Evolutionary conservation across 1,140 invertebrate genomes (phyloP).

Genomic region (Bombus ignitus): DNA sequence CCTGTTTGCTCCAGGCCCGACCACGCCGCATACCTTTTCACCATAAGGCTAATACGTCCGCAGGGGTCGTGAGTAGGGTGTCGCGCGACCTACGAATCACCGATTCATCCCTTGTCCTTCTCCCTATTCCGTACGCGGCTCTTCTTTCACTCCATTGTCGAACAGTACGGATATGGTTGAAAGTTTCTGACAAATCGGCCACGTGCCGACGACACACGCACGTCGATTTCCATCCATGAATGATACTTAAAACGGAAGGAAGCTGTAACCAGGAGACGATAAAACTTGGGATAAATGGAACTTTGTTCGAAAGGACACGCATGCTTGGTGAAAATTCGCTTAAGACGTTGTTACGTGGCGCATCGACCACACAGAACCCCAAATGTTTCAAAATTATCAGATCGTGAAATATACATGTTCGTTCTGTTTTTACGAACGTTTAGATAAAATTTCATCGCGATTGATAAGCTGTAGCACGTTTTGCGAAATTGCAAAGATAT

Average conservation of each 20-base stretch:
- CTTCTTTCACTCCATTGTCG: constrained; percentile 28
- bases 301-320: too few relatives aligned
- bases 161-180: constrained; percentile 42
- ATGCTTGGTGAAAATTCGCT: too few relatives aligned
- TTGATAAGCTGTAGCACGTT: too few relatives aligned
- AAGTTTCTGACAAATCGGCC: constrained; percentile 80
- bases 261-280: constrained; percentile 48
- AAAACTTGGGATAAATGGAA: too few relatives aligned
- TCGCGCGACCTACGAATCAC: background rate
- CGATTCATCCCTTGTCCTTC: constrained; percentile 8
- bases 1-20: constrained; percentile 73
- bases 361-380: too few relatives aligned
- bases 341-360: too few relatives aligned
- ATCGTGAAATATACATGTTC: too few relatives aligned
- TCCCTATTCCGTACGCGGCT: background rate
- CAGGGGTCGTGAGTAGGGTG: constrained; percentile 68
- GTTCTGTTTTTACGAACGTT: too few relatives aligned
- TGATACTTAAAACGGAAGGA: constrained; percentile 65
- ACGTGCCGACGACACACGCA: constrained; percentile 72
- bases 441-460: too few relatives aligned
- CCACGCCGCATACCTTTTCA: constrained; percentile 66
- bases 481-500: too few relatives aligned
- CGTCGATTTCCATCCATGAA: constrained; percentile 20
- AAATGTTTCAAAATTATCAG: too few relatives aligned
- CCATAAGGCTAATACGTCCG: constrained; percentile 81